Base-by-base conservation (phyloP, 2,888 invertebrate genomes). In the Periphyllus acericola region DNA sequence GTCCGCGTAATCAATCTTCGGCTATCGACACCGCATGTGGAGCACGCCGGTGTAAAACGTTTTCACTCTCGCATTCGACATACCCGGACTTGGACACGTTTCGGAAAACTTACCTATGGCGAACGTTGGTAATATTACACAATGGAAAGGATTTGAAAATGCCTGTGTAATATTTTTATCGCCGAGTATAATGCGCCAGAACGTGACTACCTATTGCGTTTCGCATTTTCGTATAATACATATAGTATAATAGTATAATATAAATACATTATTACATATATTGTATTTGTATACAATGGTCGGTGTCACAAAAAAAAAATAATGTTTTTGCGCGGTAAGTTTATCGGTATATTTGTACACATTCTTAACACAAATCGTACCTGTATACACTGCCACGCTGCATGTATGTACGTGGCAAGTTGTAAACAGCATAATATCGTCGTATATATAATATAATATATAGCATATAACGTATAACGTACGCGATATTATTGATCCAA, bases 1-100 rank as follows among this genome's bases (percentile, higher is more conserved):
- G 72, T 60, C 2, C 66, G 79, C 79, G 79, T 85, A 85, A 86
- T 86, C 79, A 86, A 86, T 86, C 86, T 86, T 86, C 55, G 36
- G 79, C 34, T 80, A 79, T 86, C 79, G 79, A 80, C 40, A 86
- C 86, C 86, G 80, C 86, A 86, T 79, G 86, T 80, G 86, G 86
- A 72, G 75, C 21, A 21, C 46, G 6, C 25, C 60, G 19, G 25
- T 60, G 25, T 34, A 84, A 76, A 52, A 79, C 78, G 55, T 78
- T 86, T 86, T 79, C 85, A 55, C 85, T 86, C 79, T 55, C 29
- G 60, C 55, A 79, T 86, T 79, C 78, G 86, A 86, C 86, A 78
- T 36, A 79, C 68, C 17, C 55, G 36, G 71, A 71, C 86, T 68
- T 36, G 79, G 79, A 72, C 86, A 86, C 86, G 86, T 86, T 86